phyloP scores from a whole-genome alignment of 2,888 invertebrate species.

The Salpingus planirostris region DNA sequence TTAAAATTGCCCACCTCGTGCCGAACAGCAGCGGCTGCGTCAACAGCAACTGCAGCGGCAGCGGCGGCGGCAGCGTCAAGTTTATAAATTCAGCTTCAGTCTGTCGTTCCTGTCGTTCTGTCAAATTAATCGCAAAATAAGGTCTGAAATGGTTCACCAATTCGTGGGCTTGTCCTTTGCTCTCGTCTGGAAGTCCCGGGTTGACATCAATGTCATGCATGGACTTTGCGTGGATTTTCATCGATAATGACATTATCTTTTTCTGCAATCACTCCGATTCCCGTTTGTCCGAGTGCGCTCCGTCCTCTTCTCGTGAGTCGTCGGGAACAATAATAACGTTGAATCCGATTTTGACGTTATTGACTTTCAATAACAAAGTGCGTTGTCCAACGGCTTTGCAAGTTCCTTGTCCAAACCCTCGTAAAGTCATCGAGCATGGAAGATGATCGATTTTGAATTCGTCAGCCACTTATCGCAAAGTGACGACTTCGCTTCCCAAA shows the following conservation, averaged over 20 bases:
- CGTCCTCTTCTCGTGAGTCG: conserved; percentile 7
- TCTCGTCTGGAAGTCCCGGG: too few species aligned
- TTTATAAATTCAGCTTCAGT: conserved; percentile 1
- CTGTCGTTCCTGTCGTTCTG: conserved; percentile 1
- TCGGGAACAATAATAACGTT: conserved; percentile 9
- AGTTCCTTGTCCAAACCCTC: conserved; percentile 9
- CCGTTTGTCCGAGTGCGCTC: conserved; percentile 7
- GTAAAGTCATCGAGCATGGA: conserved; percentile 3
- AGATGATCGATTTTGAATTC: conserved; percentile 4
- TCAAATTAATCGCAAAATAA: too few species aligned
- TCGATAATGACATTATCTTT: conserved; percentile 3
- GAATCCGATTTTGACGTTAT: conserved; percentile 3
- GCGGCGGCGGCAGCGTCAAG: neutral
- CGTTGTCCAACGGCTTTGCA: conserved; percentile 5
- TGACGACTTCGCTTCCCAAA: conserved; percentile 10
- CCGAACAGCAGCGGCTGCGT: too few species aligned
- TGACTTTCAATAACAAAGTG: conserved; percentile 2
- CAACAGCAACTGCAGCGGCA: too few species aligned
- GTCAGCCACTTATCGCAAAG: conserved; percentile 3
- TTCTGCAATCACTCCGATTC: conserved; percentile 4
- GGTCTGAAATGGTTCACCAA: too few species aligned
- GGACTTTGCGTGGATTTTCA: neutral
- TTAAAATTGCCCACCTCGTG: too few species aligned
- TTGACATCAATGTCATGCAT: neutral
- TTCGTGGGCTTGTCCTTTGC: too few species aligned